These are phyloP conservation scores for Galaxea fascicularis DNA, from an alignment of 92 coral and sea anemone species.

Conservation along the genomic window DNA sequence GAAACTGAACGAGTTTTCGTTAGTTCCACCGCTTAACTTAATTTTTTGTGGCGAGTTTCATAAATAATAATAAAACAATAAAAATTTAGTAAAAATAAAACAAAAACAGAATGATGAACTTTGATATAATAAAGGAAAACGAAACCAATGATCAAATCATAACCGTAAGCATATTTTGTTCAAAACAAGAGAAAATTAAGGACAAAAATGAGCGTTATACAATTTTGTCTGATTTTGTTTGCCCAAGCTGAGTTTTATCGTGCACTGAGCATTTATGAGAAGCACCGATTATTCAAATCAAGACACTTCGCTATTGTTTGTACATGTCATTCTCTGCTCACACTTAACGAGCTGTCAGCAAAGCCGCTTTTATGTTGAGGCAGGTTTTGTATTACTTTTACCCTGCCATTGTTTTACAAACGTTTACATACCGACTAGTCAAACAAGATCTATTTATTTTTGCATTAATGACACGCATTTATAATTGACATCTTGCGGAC, in stretches of 20 bases:
- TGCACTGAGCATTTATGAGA: background rate
- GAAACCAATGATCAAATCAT: too few species aligned
- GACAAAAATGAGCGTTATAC: too few species aligned
- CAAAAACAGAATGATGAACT: too few species aligned
- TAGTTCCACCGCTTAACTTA: too few species aligned
- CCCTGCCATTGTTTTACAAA: conserved; percentile 3
- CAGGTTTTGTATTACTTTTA: conserved; percentile 22
- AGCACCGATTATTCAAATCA: background rate
- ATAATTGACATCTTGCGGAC: conserved; percentile 2
- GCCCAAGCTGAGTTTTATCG: background rate
- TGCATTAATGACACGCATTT: background rate
- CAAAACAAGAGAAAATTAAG: too few species aligned
- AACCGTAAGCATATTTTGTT: too few species aligned
- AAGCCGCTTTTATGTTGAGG: conserved; percentile 22
- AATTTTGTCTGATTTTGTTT: too few species aligned
- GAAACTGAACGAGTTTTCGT: too few species aligned
- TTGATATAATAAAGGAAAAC: too few species aligned
- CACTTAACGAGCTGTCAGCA: conserved; percentile 36
- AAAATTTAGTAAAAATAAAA: too few species aligned
- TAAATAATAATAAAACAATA: too few species aligned
- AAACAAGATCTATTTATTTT: conserved; percentile 6
- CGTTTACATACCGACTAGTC: conserved; percentile 30
- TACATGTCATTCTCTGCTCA: background rate
- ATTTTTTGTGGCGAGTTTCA: too few species aligned
- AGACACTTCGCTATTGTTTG: background rate